phyloP scores from a whole-genome alignment of 1,140 invertebrate species.

The Trachelipus rathkii region DNA sequence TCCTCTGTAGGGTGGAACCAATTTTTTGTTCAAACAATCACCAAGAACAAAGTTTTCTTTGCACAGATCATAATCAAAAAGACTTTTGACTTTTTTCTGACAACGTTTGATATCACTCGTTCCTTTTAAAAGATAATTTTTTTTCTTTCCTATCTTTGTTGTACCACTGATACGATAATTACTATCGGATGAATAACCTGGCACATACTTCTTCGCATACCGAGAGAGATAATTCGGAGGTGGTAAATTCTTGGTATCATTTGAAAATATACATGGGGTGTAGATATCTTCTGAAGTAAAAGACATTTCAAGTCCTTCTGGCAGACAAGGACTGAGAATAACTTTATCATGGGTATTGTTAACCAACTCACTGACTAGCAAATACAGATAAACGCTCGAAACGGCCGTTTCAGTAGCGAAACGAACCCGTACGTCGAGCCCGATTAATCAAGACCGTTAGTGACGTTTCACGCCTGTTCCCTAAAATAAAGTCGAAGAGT shows the following conservation, averaged over 20 bases:
- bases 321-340: neutral
- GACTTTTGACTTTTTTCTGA: neutral
- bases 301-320: neutral
- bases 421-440: no score
- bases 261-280: neutral
- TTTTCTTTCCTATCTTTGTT: neutral
- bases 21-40: neutral
- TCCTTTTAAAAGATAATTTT: neutral
- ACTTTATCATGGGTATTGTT: neutral
- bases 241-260: neutral
- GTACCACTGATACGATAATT: no score
- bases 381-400: neutral
- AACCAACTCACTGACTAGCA: neutral
- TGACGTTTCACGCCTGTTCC: no score
- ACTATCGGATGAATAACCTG: no score
- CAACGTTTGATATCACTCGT: neutral
- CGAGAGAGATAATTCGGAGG: neutral
- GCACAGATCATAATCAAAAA: neutral
- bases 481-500: no score
- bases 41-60: neutral
- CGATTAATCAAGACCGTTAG: no score
- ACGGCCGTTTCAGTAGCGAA: no score
- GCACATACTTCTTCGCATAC: neutral
- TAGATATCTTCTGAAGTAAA: neutral
- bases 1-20: neutral